Conservation (phyloP, 2,797 vertebrate species). For the Euphonia xanthogaster region DNA sequence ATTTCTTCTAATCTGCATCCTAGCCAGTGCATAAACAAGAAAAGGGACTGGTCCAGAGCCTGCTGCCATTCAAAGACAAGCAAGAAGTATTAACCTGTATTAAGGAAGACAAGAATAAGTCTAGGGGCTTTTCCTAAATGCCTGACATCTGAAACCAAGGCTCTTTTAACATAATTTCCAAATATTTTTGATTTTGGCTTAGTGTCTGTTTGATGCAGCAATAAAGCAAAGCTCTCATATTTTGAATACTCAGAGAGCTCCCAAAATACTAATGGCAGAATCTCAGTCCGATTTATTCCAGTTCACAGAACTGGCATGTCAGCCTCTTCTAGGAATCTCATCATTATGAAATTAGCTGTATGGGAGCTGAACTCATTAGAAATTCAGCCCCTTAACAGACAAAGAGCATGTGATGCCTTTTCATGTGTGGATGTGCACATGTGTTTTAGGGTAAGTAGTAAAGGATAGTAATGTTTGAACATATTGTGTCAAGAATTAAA, state of each 20-base stretch:
- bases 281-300: background rate
- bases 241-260: background rate
- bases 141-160: background rate
- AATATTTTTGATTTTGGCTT: background rate
- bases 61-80: background rate
- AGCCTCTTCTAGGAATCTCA: background rate
- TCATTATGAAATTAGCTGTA: background rate
- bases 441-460: background rate
- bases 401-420: background rate
- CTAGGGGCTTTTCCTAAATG: background rate
- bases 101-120: background rate
- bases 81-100: background rate
- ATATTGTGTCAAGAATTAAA: background rate
- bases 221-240: background rate
- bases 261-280: background rate
- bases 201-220: background rate
- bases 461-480: background rate
- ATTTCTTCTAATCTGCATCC: background rate
- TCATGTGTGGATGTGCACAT: accelerated
- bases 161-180: background rate
- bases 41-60: background rate
- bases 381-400: background rate
- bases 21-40: background rate
- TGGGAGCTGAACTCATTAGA: background rate
- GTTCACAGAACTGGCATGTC: background rate